Evolutionary conservation across 2,888 invertebrate species (phyloP).

Genomic region (Seira musarum): DNA sequence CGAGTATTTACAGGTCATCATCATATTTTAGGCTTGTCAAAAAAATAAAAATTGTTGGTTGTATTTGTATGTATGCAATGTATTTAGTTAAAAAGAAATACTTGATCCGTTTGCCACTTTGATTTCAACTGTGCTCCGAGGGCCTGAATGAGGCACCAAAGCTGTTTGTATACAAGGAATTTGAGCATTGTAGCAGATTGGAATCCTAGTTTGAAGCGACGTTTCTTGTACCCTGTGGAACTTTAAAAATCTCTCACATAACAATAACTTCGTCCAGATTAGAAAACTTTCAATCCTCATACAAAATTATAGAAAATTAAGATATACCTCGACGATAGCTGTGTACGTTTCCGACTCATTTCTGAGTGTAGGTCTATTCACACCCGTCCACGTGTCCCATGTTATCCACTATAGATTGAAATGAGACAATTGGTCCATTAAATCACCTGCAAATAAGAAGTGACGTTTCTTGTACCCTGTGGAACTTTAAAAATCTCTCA

Average conservation of each 20-base stretch:
- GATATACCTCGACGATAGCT: conserved; percentile 34
- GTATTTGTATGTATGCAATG: too few species aligned
- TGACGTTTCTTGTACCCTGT: conserved; percentile 40
- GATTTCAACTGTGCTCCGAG: conserved; percentile 29
- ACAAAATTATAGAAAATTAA: too few species aligned
- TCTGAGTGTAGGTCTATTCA: background rate
- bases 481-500: conserved; percentile 21
- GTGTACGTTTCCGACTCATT: conserved; percentile 30
- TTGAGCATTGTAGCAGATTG: conserved; percentile 31
- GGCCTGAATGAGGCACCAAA: conserved; percentile 26
- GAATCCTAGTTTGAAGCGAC: conserved; percentile 44
- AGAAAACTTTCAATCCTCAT: too few species aligned
- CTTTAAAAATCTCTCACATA: too few species aligned
- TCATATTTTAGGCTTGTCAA: too few species aligned
- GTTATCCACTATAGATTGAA: conserved; percentile 31
- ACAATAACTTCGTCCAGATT: too few species aligned
- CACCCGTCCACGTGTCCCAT: conserved; percentile 38
- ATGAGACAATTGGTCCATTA: too few species aligned
- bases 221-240: conserved; percentile 44
- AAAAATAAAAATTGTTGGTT: background rate
- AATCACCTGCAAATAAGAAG: too few species aligned
- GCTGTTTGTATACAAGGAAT: conserved; percentile 47
- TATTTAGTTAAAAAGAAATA: too few species aligned
- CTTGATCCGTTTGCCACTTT: conserved; percentile 33
- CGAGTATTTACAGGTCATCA: too few species aligned